These are phyloP conservation scores for Biston stratarius DNA, from an alignment of 2,888 invertebrate genomes.

Conservation along the genomic window DNA sequence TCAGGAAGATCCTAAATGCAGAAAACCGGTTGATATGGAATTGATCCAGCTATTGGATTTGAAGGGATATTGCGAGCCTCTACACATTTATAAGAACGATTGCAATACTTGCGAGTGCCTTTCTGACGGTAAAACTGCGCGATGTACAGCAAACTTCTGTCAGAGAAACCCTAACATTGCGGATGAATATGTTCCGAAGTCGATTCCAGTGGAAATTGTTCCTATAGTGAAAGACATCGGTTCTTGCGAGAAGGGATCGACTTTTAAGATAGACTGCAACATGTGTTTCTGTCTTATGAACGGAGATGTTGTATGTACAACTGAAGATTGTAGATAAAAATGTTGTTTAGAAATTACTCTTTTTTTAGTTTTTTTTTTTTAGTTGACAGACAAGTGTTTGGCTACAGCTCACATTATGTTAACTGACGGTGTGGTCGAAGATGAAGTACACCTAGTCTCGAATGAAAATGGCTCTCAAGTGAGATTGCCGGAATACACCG, in stretches of 20 bases:
- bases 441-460: no score
- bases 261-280: conserved; percentile 71
- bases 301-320: conserved; percentile 73
- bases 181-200: background rate
- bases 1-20: conserved; percentile 44
- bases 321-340: conserved; percentile 54
- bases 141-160: conserved; percentile 56
- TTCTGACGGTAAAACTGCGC: conserved; percentile 61
- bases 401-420: no score
- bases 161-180: conserved; percentile 47
- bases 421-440: no score
- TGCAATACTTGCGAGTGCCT: conserved; percentile 72
- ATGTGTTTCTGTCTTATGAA: conserved; percentile 69
- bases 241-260: conserved; percentile 61
- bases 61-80: conserved; percentile 70
- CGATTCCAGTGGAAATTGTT: conserved; percentile 61
- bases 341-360: background rate
- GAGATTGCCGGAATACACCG: no score
- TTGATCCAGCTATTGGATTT: conserved; percentile 5
- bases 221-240: conserved; percentile 59
- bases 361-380: background rate
- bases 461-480: no score
- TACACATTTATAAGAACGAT: conserved; percentile 59
- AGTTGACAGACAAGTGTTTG: no score
- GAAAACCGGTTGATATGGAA: background rate